phyloP scores from a whole-genome alignment of 1,140 invertebrate species.

The Drosophila tropicalis region DNA sequence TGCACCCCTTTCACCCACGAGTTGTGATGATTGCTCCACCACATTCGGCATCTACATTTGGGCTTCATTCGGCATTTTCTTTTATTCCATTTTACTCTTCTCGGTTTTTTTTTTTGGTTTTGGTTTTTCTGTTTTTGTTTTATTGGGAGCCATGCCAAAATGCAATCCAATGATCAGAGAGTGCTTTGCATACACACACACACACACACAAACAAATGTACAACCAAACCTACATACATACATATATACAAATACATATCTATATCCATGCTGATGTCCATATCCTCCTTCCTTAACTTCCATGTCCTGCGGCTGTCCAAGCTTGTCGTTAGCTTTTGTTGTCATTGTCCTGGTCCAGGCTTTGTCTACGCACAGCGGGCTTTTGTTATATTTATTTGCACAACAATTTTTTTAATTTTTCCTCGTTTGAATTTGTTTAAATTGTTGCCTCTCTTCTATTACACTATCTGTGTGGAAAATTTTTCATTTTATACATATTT shows the following conservation, averaged over 20 bases:
- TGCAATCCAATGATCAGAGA: slow-evolving; percentile 56
- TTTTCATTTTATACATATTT: slow-evolving; percentile 44
- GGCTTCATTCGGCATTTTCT: slow-evolving; percentile 35
- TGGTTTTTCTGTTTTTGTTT: slow-evolving; percentile 10
- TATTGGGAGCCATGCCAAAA: slow-evolving; percentile 36
- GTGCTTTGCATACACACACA: slow-evolving; percentile 29
- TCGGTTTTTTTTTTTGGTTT: slow-evolving; percentile 31
- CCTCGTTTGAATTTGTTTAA: slow-evolving; percentile 70
- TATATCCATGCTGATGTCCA: slow-evolving; percentile 11
- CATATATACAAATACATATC: slow-evolving; percentile 27
- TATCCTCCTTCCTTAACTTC: slow-evolving; percentile 2
- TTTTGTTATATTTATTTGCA: slow-evolving; percentile 50
- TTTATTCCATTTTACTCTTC: slow-evolving; percentile 39
- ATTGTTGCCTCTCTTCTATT: slow-evolving; percentile 44
- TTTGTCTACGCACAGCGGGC: slow-evolving; percentile 42
- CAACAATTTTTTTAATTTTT: slow-evolving; percentile 23
- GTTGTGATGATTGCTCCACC: slow-evolving; percentile 39
- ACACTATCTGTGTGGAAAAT: slow-evolving; percentile 11
- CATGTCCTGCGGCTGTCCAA: slow-evolving; percentile 32
- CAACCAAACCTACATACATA: too few species aligned
- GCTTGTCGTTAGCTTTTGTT: slow-evolving; percentile 31
- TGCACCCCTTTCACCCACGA: slow-evolving; percentile 14
- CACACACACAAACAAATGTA: neutral
- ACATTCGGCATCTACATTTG: slow-evolving; percentile 67
- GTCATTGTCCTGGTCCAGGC: slow-evolving; percentile 42